phyloP scores from a whole-genome alignment of 2,888 invertebrate species.

The Amiota mariae region DNA sequence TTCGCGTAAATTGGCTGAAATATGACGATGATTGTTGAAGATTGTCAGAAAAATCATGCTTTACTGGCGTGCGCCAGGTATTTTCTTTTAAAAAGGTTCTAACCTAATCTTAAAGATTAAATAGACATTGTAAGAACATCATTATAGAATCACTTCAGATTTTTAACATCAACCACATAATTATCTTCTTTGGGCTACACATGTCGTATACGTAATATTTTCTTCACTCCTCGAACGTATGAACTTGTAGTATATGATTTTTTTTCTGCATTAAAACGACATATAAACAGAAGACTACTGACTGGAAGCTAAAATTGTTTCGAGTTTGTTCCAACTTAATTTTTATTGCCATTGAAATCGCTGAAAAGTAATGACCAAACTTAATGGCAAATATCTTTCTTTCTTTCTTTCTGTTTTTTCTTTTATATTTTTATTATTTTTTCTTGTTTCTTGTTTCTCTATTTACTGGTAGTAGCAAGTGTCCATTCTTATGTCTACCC shows the following conservation, averaged over 20 bases:
- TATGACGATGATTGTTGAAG: too few species aligned
- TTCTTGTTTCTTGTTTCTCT: not conserved
- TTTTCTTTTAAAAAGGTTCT: too few species aligned
- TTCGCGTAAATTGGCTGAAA: too few species aligned
- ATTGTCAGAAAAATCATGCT: too few species aligned
- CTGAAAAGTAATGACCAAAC: slow-evolving; percentile 37
- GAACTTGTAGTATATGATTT: not conserved
- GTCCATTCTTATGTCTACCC: not conserved
- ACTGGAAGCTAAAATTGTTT: slow-evolving; percentile 29
- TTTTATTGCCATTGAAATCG: slow-evolving; percentile 46
- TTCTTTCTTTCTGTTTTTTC: not conserved
- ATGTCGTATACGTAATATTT: slow-evolving; percentile 21
- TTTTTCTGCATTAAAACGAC: not conserved
- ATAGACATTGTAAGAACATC: too few species aligned
- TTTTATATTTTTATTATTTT: slow-evolving; percentile 1
- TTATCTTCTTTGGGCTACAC: not conserved
- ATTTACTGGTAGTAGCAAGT: slow-evolving; percentile 5
- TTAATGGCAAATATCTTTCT: slow-evolving; percentile 51
- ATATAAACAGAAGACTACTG: not conserved
- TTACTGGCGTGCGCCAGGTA: too few species aligned
- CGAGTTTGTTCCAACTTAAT: slow-evolving; percentile 33
- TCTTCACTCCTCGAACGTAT: not conserved
- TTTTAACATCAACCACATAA: too few species aligned
- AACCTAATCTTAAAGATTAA: too few species aligned
- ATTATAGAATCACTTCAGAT: too few species aligned